Conservation (phyloP, 35 echinoderm and acorn worm genomes). For the Lytechinus variegatus region DNA sequence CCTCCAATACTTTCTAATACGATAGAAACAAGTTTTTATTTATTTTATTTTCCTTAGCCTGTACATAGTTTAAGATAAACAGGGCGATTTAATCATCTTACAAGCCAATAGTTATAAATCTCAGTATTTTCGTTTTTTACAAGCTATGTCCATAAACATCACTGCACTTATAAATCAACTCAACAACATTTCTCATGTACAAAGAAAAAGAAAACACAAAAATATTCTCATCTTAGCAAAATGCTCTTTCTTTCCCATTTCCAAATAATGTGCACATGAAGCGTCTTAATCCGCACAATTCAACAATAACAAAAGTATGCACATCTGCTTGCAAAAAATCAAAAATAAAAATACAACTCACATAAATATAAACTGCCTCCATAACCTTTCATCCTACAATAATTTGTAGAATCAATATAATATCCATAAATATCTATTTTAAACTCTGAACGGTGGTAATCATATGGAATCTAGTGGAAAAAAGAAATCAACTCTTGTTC, state of each 20-base stretch:
- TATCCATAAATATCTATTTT: constrained; percentile 15
- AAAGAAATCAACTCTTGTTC: not conserved
- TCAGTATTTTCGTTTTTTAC: not conserved
- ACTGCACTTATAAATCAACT: not conserved
- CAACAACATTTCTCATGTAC: not conserved
- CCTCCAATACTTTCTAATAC: not conserved
- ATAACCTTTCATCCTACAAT: not conserved
- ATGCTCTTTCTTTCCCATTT: not conserved
- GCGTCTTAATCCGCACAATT: not conserved
- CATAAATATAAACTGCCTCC: constrained; percentile 1
- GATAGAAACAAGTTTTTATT: not conserved
- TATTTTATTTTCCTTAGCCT: not conserved
- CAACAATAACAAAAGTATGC: not conserved
- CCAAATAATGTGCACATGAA: no score
- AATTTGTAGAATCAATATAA: not conserved
- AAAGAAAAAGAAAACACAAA: not conserved
- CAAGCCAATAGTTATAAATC: not conserved
- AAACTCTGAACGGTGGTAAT: not conserved
- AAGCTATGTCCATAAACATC: constrained; percentile 19
- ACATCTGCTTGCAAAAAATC: not conserved
- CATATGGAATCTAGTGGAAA: not conserved
- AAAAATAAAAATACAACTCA: not conserved
- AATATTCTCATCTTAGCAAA: not conserved
- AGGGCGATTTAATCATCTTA: not conserved
- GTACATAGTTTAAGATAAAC: constrained; percentile 15